phyloP scores from a whole-genome alignment of 2,113 vertebrate genomes.

The Anarrhichthys ocellatus region DNA sequence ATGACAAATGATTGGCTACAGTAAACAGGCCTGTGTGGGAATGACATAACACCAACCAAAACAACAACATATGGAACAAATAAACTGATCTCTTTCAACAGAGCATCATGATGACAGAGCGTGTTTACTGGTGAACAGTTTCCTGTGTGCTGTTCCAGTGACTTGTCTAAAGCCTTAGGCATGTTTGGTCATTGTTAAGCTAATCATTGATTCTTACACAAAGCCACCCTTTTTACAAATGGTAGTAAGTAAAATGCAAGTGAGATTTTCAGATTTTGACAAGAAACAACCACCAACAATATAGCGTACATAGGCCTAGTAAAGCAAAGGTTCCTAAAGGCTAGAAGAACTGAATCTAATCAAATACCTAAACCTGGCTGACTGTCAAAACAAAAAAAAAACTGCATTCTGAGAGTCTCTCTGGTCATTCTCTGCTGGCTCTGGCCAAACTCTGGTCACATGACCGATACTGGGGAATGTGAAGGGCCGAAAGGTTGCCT shows the following conservation, averaged over 20 bases:
- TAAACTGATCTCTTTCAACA: neutral
- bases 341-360: conserved; percentile 26
- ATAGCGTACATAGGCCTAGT: neutral
- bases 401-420: conserved; percentile 29
- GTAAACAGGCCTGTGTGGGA: neutral
- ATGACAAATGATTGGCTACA: neutral
- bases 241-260: neutral
- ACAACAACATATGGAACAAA: neutral
- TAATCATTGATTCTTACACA: conserved; percentile 47
- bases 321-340: neutral
- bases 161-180: conserved; percentile 12
- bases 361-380: conserved; percentile 32
- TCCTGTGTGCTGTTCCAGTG: conserved; percentile 34
- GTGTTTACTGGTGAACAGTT: conserved; percentile 10
- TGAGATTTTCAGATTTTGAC: neutral
- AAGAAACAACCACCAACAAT: neutral
- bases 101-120: neutral
- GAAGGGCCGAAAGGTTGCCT: conserved; percentile 68
- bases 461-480: conserved; percentile 83
- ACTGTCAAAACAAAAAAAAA: neutral
- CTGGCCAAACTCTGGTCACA: conserved; percentile 70
- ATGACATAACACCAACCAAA: neutral
- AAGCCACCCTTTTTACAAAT: neutral
- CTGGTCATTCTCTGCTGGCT: conserved; percentile 54
- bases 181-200: conserved; percentile 27